Conservation (phyloP, 2,888 invertebrate genomes). For the Lottia scabra region DNA sequence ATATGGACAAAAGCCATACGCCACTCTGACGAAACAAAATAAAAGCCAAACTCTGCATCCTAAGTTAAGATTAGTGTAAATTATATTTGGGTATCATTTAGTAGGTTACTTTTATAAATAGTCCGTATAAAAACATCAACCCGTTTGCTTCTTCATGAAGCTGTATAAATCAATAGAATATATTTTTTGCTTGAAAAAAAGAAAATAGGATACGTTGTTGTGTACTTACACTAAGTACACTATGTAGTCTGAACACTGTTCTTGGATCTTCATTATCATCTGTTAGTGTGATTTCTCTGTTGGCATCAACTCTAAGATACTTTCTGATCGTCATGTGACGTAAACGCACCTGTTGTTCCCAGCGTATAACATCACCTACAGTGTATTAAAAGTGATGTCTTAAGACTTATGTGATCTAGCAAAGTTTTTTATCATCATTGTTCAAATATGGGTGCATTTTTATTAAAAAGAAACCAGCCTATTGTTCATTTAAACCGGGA, state of each 20-base stretch:
- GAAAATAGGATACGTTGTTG: background rate
- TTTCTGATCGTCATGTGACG: constrained; percentile 68
- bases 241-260: constrained; percentile 68
- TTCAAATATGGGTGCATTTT: too few species aligned
- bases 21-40: background rate
- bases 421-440: too few species aligned
- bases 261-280: constrained; percentile 66
- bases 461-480: background rate
- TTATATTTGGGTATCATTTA: too few species aligned
- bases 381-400: background rate
- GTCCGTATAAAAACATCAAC: too few species aligned
- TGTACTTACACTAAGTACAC: constrained; percentile 64
- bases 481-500: background rate
- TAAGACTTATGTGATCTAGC: background rate
- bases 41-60: background rate
- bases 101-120: too few species aligned
- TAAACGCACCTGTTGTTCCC: constrained; percentile 69
- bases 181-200: background rate
- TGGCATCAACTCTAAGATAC: constrained; percentile 65
- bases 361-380: constrained; percentile 66
- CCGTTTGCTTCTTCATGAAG: too few species aligned
- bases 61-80: too few species aligned
- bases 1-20: too few species aligned
- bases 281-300: constrained; percentile 59
- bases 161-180: too few species aligned